A percentile compares a stretch with the other conserved stretches of the same genome.
phyloP scores from a whole-genome alignment of 2,113 vertebrate species.

The Casuarius casuarius region DNA sequence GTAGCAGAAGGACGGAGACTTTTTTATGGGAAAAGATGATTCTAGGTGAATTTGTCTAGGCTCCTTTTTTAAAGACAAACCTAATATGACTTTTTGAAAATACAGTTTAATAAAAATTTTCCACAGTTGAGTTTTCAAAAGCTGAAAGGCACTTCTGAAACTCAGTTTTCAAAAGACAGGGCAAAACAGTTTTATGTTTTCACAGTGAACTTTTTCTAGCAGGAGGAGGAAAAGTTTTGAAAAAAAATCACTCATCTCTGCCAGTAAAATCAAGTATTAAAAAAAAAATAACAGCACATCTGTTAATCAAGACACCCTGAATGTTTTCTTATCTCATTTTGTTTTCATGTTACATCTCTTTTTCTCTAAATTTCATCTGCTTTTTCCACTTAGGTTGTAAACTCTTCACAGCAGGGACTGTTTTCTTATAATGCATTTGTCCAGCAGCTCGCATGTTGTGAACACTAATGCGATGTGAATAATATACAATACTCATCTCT shows the following conservation, averaged over 20 bases:
- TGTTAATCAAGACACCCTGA: slow-evolving; percentile 23
- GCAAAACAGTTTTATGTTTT: background rate
- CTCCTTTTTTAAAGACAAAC: background rate
- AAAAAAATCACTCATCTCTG: background rate
- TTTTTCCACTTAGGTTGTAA: slow-evolving; percentile 38
- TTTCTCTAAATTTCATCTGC: background rate
- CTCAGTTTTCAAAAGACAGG: background rate
- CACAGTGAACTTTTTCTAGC: background rate
- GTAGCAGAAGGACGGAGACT: background rate
- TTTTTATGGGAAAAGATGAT: background rate
- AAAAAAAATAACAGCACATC: slow-evolving; percentile 2
- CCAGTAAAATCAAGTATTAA: slow-evolving; percentile 14
- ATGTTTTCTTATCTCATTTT: background rate
- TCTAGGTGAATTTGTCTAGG: background rate
- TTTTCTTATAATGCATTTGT: slow-evolving; percentile 40
- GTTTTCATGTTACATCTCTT: background rate
- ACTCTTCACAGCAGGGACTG: slow-evolving; percentile 30
- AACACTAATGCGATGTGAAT: slow-evolving; percentile 48
- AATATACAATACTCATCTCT: slow-evolving; percentile 36
- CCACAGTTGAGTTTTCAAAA: background rate
- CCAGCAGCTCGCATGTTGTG: slow-evolving; percentile 48
- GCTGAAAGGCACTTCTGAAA: slow-evolving; percentile 15
- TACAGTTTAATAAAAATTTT: background rate
- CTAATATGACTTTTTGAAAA: background rate
- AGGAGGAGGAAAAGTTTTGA: background rate